Base-by-base conservation (phyloP, 2,113 vertebrate genomes). In the Sturnira hondurensis region DNA sequence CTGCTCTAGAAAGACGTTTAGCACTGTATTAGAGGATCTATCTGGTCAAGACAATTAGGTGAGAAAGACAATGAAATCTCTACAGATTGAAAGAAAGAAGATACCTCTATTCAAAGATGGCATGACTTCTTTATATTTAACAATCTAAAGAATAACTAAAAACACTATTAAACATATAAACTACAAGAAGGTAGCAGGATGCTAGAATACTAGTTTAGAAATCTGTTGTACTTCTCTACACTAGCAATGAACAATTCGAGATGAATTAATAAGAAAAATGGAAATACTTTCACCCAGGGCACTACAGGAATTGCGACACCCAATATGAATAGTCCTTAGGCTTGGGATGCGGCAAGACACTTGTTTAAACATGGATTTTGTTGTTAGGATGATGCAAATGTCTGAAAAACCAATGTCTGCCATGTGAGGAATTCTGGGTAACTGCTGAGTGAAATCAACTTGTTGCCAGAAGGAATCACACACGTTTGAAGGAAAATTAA, bases 281-380 rank as follows among this genome's bases (percentile, higher is more conserved):
- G 47, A 86, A 95, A 89, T 52, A 38, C 24, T 71, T 87, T 81
- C 41, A 45, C 38, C 41, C 33, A 73, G 2, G 11, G 33, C 36
- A 76, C 14, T 80, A 43, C 0, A 77, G 76, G 81, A 85, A 95
- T 91, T 68, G 17, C 28, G 74, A 43, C 82, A 86, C 87, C 77
- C 17, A 50, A 73, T 38, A 47, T 31, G 41, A 90, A 36, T 41
- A 92, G 24, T 50, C 82, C 28, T 38, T n/a, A 36, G 36, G 92
- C 76, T 68, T 81, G 84, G 9, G 54, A 94, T 56, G 6, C n/a
- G 74, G 67, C 54, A 89, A 89, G 85, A 73, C 82, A 36, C 50
- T 89, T 97, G 91, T 77, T 87, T 94, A 94, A 87, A 94, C 89
- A 92, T 80, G 85, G 94, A 95, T 93, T 96, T 93, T 97, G 43